Evolutionary conservation across 2,113 vertebrate genomes (phyloP).

Genomic region (Chamaetylas fuelleborni): DNA sequence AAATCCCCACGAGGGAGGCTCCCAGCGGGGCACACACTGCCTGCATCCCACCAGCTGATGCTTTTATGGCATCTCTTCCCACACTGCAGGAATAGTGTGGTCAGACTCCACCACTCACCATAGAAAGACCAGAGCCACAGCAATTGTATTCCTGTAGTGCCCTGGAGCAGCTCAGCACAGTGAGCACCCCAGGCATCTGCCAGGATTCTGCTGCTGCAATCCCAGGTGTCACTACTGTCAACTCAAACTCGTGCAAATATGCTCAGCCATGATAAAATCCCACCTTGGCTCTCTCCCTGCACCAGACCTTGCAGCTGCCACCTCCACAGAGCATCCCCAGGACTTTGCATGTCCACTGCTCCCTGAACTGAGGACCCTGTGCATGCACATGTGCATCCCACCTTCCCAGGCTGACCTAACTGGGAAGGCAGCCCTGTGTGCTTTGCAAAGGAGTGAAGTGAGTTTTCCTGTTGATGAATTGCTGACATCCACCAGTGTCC

Average conservation of each 20-base stretch:
- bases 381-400: fast-evolving
- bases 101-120: neutral
- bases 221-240: fast-evolving
- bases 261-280: neutral
- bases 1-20: neutral
- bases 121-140: fast-evolving
- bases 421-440: neutral
- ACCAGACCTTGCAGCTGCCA: neutral
- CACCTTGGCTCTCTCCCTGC: neutral
- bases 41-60: neutral
- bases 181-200: neutral
- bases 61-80: neutral
- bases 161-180: fast-evolving
- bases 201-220: neutral
- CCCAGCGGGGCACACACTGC: fast-evolving
- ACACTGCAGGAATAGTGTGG: fast-evolving
- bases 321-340: fast-evolving
- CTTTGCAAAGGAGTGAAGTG: neutral
- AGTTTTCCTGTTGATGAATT: neutral
- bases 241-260: fast-evolving
- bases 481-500: neutral
- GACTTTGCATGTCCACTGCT: fast-evolving
- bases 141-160: fast-evolving
- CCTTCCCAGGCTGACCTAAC: too few species aligned
- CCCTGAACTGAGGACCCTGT: fast-evolving